These are phyloP conservation scores for Helleia helle DNA, from an alignment of 2,888 invertebrate genomes.

Conservation along the genomic window DNA sequence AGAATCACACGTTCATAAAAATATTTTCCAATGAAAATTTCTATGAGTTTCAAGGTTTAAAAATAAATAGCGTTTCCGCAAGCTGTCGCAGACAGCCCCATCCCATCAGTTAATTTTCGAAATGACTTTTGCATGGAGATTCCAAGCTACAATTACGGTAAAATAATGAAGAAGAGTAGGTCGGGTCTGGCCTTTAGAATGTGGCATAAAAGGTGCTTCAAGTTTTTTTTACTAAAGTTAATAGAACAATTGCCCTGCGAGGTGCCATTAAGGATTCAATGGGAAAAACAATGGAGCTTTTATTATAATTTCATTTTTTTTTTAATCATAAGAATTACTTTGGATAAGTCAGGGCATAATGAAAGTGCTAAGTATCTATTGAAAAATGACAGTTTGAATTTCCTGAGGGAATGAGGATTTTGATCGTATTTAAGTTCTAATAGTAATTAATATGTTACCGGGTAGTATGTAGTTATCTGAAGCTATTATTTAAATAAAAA, in stretches of 20 bases:
- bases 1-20: too few relatives aligned
- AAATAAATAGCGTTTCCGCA: background rate
- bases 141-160: slow-evolving; percentile 31
- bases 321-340: background rate
- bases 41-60: background rate
- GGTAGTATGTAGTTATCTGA: too few relatives aligned
- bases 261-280: slow-evolving; percentile 22
- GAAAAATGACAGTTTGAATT: too few relatives aligned
- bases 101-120: slow-evolving; percentile 34
- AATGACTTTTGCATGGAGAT: slow-evolving; percentile 36
- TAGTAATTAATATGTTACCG: too few relatives aligned
- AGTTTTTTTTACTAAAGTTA: slow-evolving; percentile 27
- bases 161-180: slow-evolving; percentile 43
- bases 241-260: slow-evolving; percentile 30
- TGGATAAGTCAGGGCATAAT: too few relatives aligned
- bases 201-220: slow-evolving; percentile 29
- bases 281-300: slow-evolving; percentile 17
- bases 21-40: too few relatives aligned
- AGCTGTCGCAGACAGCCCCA: slow-evolving; percentile 13
- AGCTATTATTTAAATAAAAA: too few relatives aligned
- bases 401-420: too few relatives aligned
- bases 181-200: slow-evolving; percentile 37
- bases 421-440: too few relatives aligned
- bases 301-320: background rate
- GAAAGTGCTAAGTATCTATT: too few relatives aligned